These are phyloP conservation scores for Drosophila tani DNA, from an alignment of 1,140 invertebrate genomes.

Conservation along the genomic window DNA sequence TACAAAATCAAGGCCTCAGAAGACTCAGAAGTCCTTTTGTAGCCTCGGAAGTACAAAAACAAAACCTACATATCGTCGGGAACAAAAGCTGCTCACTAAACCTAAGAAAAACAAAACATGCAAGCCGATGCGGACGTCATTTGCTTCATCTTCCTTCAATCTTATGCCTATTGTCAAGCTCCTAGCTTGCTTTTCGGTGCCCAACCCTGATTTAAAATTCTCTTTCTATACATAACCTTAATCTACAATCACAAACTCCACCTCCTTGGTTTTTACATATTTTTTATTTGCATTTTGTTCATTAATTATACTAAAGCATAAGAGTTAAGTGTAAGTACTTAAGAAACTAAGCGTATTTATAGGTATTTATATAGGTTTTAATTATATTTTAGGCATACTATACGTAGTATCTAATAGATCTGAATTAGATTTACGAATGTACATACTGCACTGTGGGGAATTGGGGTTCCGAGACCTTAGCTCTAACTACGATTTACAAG, in stretches of 20 bases:
- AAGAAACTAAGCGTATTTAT: conserved; percentile 18
- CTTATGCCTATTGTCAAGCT: too few species aligned
- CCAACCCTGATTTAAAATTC: background rate
- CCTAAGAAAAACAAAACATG: too few species aligned
- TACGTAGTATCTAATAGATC: conserved; percentile 38
- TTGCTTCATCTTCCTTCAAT: background rate
- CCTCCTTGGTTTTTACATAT: conserved; percentile 11
- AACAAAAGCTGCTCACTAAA: too few species aligned
- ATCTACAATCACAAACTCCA: too few species aligned
- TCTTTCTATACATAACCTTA: too few species aligned
- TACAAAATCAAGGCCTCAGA: background rate
- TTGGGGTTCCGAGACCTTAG: conserved; percentile 18
- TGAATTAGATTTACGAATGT: conserved; percentile 40
- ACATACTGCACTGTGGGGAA: conserved; percentile 31
- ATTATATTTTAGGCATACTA: background rate
- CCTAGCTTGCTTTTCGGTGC: background rate
- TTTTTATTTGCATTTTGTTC: conserved; percentile 30
- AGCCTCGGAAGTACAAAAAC: background rate
- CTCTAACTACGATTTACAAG: conserved; percentile 37
- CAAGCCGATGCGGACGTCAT: too few species aligned
- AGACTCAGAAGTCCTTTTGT: background rate
- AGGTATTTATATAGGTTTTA: conserved; percentile 29
- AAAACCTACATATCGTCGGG: background rate
- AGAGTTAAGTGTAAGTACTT: conserved; percentile 31
- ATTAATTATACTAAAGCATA: conserved; percentile 34